phyloP scores from a whole-genome alignment of 2,888 invertebrate species.

The Hemicrepidius hirtus region DNA sequence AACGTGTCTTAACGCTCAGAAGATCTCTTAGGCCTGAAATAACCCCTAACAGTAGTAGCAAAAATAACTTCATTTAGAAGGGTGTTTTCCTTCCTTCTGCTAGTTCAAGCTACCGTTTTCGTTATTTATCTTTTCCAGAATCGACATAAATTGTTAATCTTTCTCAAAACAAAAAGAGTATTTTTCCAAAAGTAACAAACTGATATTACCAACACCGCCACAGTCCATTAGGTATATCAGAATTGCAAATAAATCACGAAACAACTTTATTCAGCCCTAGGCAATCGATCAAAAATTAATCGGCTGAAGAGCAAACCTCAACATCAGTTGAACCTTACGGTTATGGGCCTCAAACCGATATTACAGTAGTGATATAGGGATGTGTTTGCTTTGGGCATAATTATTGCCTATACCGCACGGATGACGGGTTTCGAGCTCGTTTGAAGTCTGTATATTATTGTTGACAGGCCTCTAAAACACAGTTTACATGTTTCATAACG shows the following conservation, averaged over 20 bases:
- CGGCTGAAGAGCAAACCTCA: constrained; percentile 32
- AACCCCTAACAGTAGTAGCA: no score
- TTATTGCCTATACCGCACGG: constrained; percentile 26
- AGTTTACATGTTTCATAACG: constrained; percentile 30
- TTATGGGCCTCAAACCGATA: constrained; percentile 21
- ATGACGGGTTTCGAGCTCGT: constrained; percentile 29
- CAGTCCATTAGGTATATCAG: not conserved
- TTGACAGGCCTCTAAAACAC: constrained; percentile 32
- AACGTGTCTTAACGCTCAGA: no score
- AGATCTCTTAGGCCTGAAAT: no score
- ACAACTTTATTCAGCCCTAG: constrained; percentile 16
- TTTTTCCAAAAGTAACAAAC: no score
- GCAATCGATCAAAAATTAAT: constrained; percentile 32
- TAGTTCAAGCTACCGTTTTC: no score
- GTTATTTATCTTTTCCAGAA: no score
- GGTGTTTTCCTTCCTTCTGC: no score
- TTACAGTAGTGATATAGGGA: constrained; percentile 25
- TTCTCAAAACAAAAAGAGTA: no score
- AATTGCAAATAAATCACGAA: constrained; percentile 6
- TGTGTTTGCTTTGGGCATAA: constrained; percentile 31
- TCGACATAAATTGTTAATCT: no score
- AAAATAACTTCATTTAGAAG: no score
- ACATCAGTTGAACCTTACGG: constrained; percentile 26
- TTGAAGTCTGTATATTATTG: constrained; percentile 37
- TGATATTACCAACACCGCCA: no score